Percentiles rank a stretch among this genome's conserved stretches.
These are phyloP conservation scores for Argentina silus DNA, from an alignment of 2,797 vertebrate genomes.

Conservation along the genomic window DNA sequence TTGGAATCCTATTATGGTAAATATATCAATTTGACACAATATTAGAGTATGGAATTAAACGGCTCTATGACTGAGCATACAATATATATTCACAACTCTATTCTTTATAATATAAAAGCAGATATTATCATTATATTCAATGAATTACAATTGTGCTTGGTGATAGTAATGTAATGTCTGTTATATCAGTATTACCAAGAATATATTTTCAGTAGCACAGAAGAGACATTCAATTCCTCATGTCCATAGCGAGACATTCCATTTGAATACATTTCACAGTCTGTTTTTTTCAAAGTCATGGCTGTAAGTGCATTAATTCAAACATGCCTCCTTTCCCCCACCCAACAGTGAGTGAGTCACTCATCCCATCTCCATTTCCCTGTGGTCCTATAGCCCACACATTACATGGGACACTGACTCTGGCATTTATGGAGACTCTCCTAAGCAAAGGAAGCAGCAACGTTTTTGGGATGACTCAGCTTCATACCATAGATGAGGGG, in stretches of 20 bases:
- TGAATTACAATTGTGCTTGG: neutral
- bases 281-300: neutral
- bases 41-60: constrained; percentile 14
- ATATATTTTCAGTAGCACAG: neutral
- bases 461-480: constrained; percentile 55
- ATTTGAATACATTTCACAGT: constrained; percentile 3
- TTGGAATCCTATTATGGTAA: constrained; percentile 30
- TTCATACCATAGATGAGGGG: constrained; percentile 42
- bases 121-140: neutral
- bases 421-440: constrained; percentile 55
- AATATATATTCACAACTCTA: neutral
- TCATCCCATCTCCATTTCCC: constrained; percentile 47
- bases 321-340: neutral
- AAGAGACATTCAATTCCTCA: neutral
- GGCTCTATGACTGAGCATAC: neutral
- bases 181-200: neutral
- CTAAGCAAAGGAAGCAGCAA: constrained; percentile 33
- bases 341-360: neutral
- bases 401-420: constrained; percentile 66
- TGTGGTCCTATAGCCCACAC: constrained; percentile 60
- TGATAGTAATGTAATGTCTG: neutral
- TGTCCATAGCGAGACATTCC: neutral
- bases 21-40: constrained; percentile 27
- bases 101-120: neutral
- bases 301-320: neutral